A percentile compares a stretch with the other conserved stretches of the same genome.
phyloP scores from a whole-genome alignment of 2,113 vertebrate genomes.

The Pelvicachromis taeniatus region DNA sequence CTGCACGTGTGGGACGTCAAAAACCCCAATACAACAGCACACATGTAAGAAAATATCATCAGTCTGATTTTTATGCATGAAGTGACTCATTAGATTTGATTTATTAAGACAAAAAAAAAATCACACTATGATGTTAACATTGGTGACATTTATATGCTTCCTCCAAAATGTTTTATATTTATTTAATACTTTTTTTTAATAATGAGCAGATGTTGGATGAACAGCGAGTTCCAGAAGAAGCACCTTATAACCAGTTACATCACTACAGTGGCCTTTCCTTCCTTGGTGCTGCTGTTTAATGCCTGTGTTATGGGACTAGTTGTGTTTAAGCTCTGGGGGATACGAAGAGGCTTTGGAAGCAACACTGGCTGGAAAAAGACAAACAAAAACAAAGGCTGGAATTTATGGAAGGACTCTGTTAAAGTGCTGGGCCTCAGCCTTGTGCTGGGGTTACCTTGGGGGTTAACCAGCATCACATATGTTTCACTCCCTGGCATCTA shows the following conservation, averaged over 20 bases:
- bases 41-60: constrained; percentile 52
- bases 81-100: not conserved
- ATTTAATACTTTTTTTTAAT: not conserved
- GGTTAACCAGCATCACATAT: constrained; percentile 74
- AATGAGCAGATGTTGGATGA: constrained; percentile 67
- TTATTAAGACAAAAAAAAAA: not conserved
- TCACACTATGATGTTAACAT: not conserved
- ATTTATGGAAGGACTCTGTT: constrained; percentile 60
- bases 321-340: constrained; percentile 71
- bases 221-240: not conserved
- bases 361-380: not conserved
- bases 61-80: not conserved
- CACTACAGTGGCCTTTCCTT: constrained; percentile 81
- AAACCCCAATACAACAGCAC: not conserved
- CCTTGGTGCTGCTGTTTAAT: constrained; percentile 83
- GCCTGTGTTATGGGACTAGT: constrained; percentile 78
- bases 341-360: constrained; percentile 29
- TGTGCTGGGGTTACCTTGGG: constrained; percentile 87
- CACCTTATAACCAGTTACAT: constrained; percentile 58
- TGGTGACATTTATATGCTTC: not conserved
- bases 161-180: not conserved
- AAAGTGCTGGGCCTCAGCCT: constrained; percentile 83
- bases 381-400: constrained; percentile 22
- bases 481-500: constrained; percentile 77
- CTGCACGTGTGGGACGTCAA: not conserved